A percentile compares a stretch with the other conserved stretches of the same genome.
These are phyloP conservation scores for Belgica antarctica DNA, from an alignment of 2,888 invertebrate species.

Conservation along the genomic window DNA sequence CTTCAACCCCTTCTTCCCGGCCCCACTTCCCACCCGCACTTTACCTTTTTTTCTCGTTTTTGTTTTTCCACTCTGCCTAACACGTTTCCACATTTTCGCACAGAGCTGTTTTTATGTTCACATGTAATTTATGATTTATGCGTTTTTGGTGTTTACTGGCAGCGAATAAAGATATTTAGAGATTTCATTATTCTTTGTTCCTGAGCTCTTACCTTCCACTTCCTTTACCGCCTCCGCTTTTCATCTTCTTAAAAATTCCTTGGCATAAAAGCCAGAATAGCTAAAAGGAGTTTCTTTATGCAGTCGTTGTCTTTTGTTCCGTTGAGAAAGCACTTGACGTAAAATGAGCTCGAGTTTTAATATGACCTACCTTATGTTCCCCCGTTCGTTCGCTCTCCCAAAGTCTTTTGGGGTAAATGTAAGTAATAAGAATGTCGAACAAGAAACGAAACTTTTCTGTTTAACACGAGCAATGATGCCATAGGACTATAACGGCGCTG, in stretches of 20 bases:
- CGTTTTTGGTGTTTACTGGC: slow-evolving; percentile 39
- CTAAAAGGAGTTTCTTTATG: slow-evolving; percentile 18
- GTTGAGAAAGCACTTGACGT: slow-evolving; percentile 2
- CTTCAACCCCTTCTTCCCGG: too few species aligned
- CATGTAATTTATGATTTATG: slow-evolving; percentile 44
- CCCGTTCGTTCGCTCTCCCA: not conserved
- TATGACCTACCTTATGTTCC: slow-evolving; percentile 22
- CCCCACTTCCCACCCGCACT: not conserved
- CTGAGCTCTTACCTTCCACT: slow-evolving; percentile 2
- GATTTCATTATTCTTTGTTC: slow-evolving; percentile 40
- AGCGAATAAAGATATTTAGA: slow-evolving; percentile 41
- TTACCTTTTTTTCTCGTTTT: not conserved
- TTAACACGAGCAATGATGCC: not conserved
- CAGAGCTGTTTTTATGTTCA: slow-evolving; percentile 36
- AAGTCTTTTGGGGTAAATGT: not conserved
- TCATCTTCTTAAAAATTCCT: too few species aligned
- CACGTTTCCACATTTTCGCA: slow-evolving; percentile 37
- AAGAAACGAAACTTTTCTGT: slow-evolving; percentile 19
- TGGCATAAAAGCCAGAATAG: not conserved
- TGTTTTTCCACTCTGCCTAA: slow-evolving; percentile 39
- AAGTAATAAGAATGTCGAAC: not conserved
- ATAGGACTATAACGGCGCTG: not conserved
- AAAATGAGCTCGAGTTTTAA: not conserved
- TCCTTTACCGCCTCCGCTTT: not conserved
- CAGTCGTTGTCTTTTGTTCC: not conserved